phyloP scores from a whole-genome alignment of 2,113 vertebrate genomes.

The Phalacrocorax aristotelis region DNA sequence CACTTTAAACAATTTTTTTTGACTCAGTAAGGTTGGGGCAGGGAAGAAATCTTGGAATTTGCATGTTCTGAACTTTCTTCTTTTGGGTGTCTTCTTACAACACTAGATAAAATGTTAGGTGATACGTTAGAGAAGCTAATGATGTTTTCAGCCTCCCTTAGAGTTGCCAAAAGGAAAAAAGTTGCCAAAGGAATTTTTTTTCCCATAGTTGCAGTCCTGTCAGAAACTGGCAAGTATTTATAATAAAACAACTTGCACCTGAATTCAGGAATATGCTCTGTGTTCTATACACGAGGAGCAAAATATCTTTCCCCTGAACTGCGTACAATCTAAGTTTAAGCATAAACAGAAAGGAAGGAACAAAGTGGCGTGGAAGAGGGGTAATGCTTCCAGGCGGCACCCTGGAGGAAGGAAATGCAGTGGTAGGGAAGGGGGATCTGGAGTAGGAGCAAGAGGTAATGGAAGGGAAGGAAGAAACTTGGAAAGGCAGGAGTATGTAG shows the following conservation, averaged over 20 bases:
- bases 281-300: background rate
- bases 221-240: background rate
- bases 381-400: background rate
- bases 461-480: background rate
- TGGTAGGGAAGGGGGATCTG: background rate
- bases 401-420: background rate
- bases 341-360: background rate
- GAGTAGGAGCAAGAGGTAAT: background rate
- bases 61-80: background rate
- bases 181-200: background rate
- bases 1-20: background rate
- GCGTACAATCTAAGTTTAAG: background rate
- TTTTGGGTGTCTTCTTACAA: background rate
- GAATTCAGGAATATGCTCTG: background rate
- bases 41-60: background rate
- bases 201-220: background rate
- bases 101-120: background rate
- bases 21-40: background rate
- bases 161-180: background rate
- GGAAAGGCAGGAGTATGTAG: background rate
- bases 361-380: background rate
- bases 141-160: background rate
- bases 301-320: background rate
- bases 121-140: background rate
- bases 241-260: background rate